These are phyloP conservation scores for Antheraea pernyi DNA, from an alignment of 1,140 invertebrate genomes.

Conservation along the genomic window DNA sequence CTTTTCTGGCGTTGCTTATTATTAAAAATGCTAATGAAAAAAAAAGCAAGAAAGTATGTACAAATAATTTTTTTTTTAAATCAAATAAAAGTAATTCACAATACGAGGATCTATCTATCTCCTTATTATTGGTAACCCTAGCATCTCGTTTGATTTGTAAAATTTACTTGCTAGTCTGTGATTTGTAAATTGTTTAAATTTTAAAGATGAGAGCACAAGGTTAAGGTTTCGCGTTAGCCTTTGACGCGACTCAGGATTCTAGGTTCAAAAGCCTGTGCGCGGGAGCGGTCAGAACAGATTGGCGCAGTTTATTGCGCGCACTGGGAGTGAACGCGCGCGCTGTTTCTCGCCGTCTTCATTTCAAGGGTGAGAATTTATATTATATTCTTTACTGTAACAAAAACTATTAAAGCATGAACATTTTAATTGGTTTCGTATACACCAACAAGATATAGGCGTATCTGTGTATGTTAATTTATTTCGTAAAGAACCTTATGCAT, in stretches of 20 bases:
- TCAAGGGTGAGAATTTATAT: conserved; percentile 1
- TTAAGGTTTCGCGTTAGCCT: background rate
- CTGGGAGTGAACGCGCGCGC: background rate
- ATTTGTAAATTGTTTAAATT: background rate
- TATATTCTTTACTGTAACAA: background rate
- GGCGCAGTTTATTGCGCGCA: background rate
- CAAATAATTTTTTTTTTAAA: too few species aligned
- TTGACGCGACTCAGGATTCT: conserved; percentile 2
- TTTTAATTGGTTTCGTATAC: conserved; percentile 1
- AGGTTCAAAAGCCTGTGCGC: conserved; percentile 6
- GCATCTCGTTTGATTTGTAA: too few species aligned
- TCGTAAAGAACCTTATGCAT: background rate
- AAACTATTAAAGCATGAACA: background rate
- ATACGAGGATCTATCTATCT: too few species aligned
- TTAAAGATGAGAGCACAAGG: background rate
- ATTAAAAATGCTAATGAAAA: too few species aligned
- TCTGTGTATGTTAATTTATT: background rate
- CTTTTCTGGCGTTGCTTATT: too few species aligned
- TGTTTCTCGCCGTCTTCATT: background rate
- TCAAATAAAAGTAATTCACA: too few species aligned
- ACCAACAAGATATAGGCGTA: background rate
- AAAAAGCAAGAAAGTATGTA: too few species aligned
- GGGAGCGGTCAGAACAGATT: background rate
- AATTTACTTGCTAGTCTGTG: background rate
- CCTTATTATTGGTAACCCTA: too few species aligned